phyloP scores from a whole-genome alignment of 1,140 invertebrate genomes.

The Drosophila funebris region DNA sequence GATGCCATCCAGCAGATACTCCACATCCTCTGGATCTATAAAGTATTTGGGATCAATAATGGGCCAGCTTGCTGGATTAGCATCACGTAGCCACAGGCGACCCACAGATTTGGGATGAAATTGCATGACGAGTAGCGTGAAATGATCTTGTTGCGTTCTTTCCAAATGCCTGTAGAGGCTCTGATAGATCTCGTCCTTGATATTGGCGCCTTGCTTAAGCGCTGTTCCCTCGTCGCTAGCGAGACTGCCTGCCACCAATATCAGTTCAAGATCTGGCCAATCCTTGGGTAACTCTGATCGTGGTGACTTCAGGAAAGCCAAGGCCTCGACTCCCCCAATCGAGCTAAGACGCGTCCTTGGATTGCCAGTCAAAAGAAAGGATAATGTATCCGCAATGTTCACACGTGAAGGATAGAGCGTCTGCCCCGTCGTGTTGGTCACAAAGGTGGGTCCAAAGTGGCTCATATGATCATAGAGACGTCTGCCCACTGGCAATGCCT shows the following conservation, averaged over 20 bases:
- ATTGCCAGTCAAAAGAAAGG: slow-evolving; percentile 84
- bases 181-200: slow-evolving; percentile 86
- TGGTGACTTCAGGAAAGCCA: slow-evolving; percentile 87
- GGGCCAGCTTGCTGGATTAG: slow-evolving; percentile 90
- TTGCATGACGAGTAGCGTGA: slow-evolving; percentile 88
- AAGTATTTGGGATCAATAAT: slow-evolving; percentile 91
- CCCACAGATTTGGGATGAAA: slow-evolving; percentile 91
- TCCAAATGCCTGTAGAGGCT: slow-evolving; percentile 86
- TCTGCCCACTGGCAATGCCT: slow-evolving; percentile 88
- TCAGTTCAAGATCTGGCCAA: slow-evolving; percentile 87
- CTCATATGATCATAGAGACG: slow-evolving; percentile 90
- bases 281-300: slow-evolving; percentile 84
- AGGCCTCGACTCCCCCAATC: slow-evolving; percentile 87
- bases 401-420: slow-evolving; percentile 53
- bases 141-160: slow-evolving; percentile 85
- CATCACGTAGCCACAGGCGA: slow-evolving; percentile 87
- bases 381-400: slow-evolving; percentile 83
- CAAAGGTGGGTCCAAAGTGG: slow-evolving; percentile 87
- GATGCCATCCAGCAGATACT: slow-evolving; percentile 88
- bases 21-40: slow-evolving; percentile 86
- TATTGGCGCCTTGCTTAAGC: slow-evolving; percentile 85
- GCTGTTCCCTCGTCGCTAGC: slow-evolving; percentile 88
- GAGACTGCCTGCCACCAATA: slow-evolving; percentile 85
- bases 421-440: slow-evolving; percentile 84
- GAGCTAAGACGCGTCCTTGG: slow-evolving; percentile 84